These are phyloP conservation scores for Eupeodes corollae DNA, from an alignment of 1,140 invertebrate species.

Conservation along the genomic window DNA sequence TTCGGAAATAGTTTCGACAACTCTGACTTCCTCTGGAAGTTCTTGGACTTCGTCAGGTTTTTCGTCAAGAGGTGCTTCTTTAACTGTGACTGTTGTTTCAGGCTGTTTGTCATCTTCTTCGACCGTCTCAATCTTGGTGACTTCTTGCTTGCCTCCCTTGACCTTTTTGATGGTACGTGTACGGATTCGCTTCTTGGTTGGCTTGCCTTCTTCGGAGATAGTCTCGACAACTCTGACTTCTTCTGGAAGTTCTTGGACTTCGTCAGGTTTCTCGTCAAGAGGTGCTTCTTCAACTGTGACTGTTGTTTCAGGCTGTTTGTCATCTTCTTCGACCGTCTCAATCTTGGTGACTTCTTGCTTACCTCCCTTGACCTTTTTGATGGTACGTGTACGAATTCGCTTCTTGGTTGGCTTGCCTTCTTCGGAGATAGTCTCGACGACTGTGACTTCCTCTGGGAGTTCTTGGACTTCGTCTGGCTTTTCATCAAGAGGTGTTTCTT, in stretches of 20 bases:
- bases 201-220: constrained; percentile 9
- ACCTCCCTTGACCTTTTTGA: constrained; percentile 11
- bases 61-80: constrained; percentile 8
- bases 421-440: constrained; percentile 25
- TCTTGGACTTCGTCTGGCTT: constrained; percentile 7
- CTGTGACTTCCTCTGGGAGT: constrained; percentile 25
- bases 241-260: constrained; percentile 12
- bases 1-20: constrained; percentile 6
- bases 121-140: constrained; percentile 33
- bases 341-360: constrained; percentile 19
- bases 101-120: constrained; percentile 33
- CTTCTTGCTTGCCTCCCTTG: constrained; percentile 24
- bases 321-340: constrained; percentile 23
- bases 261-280: constrained; percentile 9
- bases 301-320: constrained; percentile 18
- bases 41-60: constrained; percentile 3
- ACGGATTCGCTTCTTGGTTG: constrained; percentile 11
- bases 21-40: constrained; percentile 7
- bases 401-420: constrained; percentile 12
- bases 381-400: constrained; percentile 13
- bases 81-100: constrained; percentile 21
- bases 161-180: constrained; percentile 24
- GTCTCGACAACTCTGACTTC: constrained; percentile 7
- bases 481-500: constrained; percentile 6
- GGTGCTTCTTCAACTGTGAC: constrained; percentile 15